These are phyloP conservation scores for Aporrectodea caliginosa DNA, from an alignment of 1,140 invertebrate species.

Conservation along the genomic window DNA sequence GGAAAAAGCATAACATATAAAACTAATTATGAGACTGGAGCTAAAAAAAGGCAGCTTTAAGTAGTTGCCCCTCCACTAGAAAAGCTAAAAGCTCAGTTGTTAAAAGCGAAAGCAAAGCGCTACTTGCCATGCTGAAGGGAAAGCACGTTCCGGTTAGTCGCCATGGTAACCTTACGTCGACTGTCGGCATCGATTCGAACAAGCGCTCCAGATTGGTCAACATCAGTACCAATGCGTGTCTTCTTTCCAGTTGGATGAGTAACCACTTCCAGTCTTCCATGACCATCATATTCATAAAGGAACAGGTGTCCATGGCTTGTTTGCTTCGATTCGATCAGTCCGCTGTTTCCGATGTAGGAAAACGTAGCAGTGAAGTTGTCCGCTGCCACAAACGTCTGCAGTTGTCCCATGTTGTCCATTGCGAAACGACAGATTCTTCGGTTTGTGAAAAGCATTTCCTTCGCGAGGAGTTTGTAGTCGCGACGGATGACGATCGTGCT, in stretches of 20 bases:
- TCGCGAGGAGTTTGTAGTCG: conserved; percentile 65
- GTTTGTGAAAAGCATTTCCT: conserved; percentile 89
- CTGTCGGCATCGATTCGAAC: conserved; percentile 49
- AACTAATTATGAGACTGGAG: too few relatives aligned
- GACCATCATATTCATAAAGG: conserved; percentile 81
- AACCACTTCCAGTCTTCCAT: conserved; percentile 76
- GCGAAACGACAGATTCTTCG: conserved; percentile 83
- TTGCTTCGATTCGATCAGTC: conserved; percentile 65
- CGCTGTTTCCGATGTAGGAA: conserved; percentile 84
- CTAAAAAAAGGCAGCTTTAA: too few relatives aligned
- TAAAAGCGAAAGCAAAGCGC: too few relatives aligned
- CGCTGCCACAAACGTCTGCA: conserved; percentile 81
- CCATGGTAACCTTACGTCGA: conserved; percentile 50
- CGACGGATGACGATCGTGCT: conserved; percentile 78
- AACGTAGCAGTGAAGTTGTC: conserved; percentile 66
- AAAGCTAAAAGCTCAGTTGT: too few relatives aligned
- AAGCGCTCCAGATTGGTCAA: conserved; percentile 52
- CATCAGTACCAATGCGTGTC: conserved; percentile 64
- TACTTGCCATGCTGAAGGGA: conserved; percentile 55
- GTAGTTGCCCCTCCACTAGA: too few relatives aligned
- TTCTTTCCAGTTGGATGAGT: conserved; percentile 85
- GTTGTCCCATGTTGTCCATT: conserved; percentile 77
- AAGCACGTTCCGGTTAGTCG: conserved; percentile 55
- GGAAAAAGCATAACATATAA: too few relatives aligned
- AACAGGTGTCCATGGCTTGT: conserved; percentile 78